A percentile compares a stretch with the other conserved stretches of the same genome.
phyloP scores from a whole-genome alignment of 2,888 invertebrate species.

The Lasioglossum pauxillum region DNA sequence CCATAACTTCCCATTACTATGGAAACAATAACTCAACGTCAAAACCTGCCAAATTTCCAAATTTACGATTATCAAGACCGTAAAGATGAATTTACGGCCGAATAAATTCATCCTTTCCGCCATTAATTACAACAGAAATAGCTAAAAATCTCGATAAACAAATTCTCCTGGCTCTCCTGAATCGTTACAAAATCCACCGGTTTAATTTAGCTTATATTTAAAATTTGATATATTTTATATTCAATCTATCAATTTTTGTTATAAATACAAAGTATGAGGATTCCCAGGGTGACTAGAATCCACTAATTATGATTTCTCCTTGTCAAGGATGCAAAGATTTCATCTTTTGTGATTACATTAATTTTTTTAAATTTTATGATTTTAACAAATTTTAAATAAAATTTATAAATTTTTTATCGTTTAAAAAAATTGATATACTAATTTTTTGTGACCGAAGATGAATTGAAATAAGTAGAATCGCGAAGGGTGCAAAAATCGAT shows the following conservation, averaged over 20 bases:
- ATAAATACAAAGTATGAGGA: too few relatives aligned
- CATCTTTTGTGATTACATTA: too few relatives aligned
- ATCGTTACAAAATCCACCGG: background rate
- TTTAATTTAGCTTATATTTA: background rate
- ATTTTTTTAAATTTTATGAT: too few relatives aligned
- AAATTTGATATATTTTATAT: too few relatives aligned
- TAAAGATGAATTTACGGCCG: background rate
- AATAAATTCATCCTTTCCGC: background rate
- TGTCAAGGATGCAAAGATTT: too few relatives aligned
- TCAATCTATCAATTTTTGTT: too few relatives aligned
- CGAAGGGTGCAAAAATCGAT: background rate
- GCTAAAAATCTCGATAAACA: background rate
- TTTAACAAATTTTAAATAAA: too few relatives aligned
- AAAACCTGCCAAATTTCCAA: background rate
- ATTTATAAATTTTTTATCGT: too few relatives aligned
- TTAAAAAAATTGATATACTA: too few relatives aligned
- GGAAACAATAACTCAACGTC: background rate
- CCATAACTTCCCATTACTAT: background rate
- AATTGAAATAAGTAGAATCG: too few relatives aligned
- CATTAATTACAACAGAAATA: background rate
- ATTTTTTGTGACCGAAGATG: too few relatives aligned
- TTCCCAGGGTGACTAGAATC: too few relatives aligned
- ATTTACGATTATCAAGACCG: background rate
- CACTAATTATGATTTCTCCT: background rate
- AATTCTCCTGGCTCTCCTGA: background rate